Conservation (phyloP, 2,888 invertebrate species). For the Mylabris sibirica region DNA sequence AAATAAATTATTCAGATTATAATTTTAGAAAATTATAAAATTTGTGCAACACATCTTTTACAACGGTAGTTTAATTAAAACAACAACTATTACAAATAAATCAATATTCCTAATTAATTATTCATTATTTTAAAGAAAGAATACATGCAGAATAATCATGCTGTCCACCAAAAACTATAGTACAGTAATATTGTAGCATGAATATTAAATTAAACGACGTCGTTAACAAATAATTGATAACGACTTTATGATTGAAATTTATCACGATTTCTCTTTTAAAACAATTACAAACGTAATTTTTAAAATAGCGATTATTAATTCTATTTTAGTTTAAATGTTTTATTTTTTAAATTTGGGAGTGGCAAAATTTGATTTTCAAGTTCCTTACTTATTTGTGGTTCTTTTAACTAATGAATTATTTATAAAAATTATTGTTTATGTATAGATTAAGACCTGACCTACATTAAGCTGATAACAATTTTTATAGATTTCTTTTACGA, state of each 20-base stretch:
- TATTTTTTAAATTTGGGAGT: neutral
- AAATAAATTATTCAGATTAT: neutral
- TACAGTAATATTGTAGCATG: neutral
- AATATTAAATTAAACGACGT: neutral
- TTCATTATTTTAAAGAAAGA: neutral
- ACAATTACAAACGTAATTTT: neutral
- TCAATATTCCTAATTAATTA: neutral
- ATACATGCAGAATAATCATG: neutral
- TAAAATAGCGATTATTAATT: neutral
- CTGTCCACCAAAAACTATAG: neutral
- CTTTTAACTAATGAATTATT: neutral
- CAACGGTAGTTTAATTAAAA: too few relatives aligned
- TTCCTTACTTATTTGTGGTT: neutral
- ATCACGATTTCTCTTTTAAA: neutral
- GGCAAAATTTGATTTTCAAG: neutral
- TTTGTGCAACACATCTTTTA: too few relatives aligned
- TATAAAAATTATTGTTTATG: neutral
- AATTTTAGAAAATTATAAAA: neutral
- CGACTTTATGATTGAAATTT: neutral
- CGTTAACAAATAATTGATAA: slow-evolving; percentile 6
- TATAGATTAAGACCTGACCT: slow-evolving; percentile 4
- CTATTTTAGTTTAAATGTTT: neutral
- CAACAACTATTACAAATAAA: neutral
- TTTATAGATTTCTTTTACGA: neutral
- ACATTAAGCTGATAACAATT: neutral